Conservation (phyloP, 2,888 invertebrate species). For the Branchipolynoe longqiensis region DNA sequence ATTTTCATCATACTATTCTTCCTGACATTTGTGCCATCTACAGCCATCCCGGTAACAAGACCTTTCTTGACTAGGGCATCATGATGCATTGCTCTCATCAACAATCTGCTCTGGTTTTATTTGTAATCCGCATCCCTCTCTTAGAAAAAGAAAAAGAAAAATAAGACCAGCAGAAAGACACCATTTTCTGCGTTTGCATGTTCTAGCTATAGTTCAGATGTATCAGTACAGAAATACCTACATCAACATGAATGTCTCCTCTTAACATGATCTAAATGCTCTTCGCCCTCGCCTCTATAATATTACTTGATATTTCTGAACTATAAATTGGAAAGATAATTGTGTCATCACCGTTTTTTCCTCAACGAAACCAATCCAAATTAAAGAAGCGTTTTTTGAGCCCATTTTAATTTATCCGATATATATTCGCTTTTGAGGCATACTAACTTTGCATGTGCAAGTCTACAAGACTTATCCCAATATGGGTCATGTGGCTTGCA, state of each 20-base stretch:
- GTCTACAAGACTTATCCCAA: background rate
- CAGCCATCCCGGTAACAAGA: background rate
- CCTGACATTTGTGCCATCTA: background rate
- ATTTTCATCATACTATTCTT: too few relatives aligned
- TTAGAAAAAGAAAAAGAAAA: background rate
- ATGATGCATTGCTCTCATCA: constrained; percentile 21
- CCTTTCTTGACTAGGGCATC: background rate
- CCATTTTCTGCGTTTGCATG: background rate
- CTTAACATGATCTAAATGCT: background rate
- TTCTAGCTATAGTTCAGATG: constrained; percentile 15
- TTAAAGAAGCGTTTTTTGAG: background rate
- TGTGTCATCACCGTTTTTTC: background rate
- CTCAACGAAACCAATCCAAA: background rate
- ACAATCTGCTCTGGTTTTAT: background rate
- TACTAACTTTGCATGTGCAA: constrained; percentile 37
- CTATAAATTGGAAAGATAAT: background rate
- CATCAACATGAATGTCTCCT: background rate
- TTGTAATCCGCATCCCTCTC: too few relatives aligned
- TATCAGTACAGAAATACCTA: background rate
- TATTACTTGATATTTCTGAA: background rate
- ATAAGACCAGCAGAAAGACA: background rate
- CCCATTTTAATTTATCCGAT: constrained; percentile 12
- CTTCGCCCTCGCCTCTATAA: background rate
- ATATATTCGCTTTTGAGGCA: constrained; percentile 28
- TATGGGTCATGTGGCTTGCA: background rate